phyloP scores from a whole-genome alignment of 2,113 vertebrate species.

The Amphiprion percula region DNA sequence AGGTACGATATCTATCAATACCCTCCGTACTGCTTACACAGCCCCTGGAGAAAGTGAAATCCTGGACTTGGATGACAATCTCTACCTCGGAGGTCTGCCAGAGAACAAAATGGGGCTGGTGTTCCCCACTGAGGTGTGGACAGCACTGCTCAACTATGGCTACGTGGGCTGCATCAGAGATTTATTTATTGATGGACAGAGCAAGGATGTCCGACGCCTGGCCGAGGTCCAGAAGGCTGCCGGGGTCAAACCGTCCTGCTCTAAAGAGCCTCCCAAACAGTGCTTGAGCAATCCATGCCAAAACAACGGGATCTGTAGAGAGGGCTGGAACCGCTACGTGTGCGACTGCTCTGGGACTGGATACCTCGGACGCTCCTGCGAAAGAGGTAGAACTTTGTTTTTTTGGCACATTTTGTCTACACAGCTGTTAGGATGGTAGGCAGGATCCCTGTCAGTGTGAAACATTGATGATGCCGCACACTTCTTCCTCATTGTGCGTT shows the following conservation, averaged over 20 bases:
- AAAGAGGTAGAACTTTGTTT: constrained; percentile 89
- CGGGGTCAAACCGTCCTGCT: constrained; percentile 97
- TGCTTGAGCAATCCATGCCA: constrained; percentile 98
- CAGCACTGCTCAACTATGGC: constrained; percentile 97
- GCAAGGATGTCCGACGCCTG: constrained; percentile 96
- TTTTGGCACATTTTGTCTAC: constrained; percentile 10
- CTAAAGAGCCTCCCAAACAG: constrained; percentile 94
- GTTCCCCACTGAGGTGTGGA: constrained; percentile 98
- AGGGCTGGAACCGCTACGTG: constrained; percentile 98
- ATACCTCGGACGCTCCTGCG: constrained; percentile 95
- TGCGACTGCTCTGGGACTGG: constrained; percentile 98
- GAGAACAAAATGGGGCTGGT: constrained; percentile 95
- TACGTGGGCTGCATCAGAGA: constrained; percentile 99
- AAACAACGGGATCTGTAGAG: constrained; percentile 95
- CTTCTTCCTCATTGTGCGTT: background rate
- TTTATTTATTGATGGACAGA: constrained; percentile 97
- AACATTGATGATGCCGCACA: constrained; percentile 3
- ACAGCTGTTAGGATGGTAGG: background rate
- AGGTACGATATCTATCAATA: constrained; percentile 98
- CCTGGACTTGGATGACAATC: constrained; percentile 95
- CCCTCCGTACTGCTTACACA: constrained; percentile 93
- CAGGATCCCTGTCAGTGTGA: constrained; percentile 1
- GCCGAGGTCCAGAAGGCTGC: constrained; percentile 95
- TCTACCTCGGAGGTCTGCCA: constrained; percentile 96
- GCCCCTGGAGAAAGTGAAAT: constrained; percentile 98